Evolutionary conservation across 2,888 invertebrate genomes (phyloP), one percentile per base, ranked within the genome.

Genomic region (Molanna angustata): DNA sequence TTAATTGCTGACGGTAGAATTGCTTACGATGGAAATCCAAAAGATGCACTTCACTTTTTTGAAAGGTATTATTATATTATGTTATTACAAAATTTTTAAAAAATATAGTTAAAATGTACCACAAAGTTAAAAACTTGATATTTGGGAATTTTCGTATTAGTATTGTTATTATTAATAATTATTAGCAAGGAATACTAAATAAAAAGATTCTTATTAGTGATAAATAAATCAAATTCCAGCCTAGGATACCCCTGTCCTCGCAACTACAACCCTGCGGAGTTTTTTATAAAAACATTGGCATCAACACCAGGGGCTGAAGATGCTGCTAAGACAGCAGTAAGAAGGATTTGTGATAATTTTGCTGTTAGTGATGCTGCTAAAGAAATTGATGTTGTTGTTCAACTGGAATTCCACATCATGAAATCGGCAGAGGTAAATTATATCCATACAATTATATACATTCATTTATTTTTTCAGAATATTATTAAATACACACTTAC

Each of bases 241-340:
- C 72, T 84, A 43, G 90, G 90, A 9, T 87, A 87, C 68, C 73
- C 76, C 33, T 91, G 90, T 62, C 94, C 94, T 0, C 73, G 80
- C 27, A 86, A 86, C 45, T 94, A 87, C 73, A 95, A 94, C 68
- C 92, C 93, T 0, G 93, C 94, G 0, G 96, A 96, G 67, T 92
- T 88, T 72, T 85, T 91, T 64, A 89, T 96, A 59, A 85, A 88
- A 61, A 86, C 87, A 0, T 69, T 95, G 59, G 92, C 94, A 1
- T 77, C 87, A 1, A 83, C 86, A 17, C 89, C 91, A 0, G 89
- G 87, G 3, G 81, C 83, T 1, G 91, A 93, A 66, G 78, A 81
- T 9, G 83, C 83, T 0, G 87, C 88, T 4, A 79, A 83, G 51
- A 79, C 82, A 55, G 82, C 84, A 1, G 82, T 88, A 16, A 83